phyloP scores from a whole-genome alignment of 2,113 vertebrate species.

The Nycticebus coucang region DNA sequence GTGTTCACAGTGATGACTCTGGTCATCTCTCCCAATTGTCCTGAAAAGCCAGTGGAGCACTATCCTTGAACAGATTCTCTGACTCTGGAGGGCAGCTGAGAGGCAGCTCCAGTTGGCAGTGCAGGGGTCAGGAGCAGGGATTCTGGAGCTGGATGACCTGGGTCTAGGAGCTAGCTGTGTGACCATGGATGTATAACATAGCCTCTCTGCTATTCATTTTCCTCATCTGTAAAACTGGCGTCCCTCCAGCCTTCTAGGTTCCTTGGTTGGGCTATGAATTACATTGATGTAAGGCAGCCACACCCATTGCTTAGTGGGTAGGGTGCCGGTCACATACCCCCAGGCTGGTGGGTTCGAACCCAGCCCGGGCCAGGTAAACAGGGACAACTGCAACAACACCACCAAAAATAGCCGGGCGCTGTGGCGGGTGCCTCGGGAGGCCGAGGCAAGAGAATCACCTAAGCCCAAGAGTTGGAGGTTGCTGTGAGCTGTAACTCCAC shows the following conservation, averaged over 20 bases:
- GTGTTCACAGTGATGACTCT: not conserved
- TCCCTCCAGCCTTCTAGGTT: not conserved
- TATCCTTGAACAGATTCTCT: not conserved
- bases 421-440: too few species aligned
- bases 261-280: not conserved
- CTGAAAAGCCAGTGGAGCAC: not conserved
- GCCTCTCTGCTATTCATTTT: not conserved
- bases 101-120: not conserved
- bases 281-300: not conserved
- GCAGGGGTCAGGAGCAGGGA: not conserved
- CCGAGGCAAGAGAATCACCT: too few species aligned
- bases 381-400: too few species aligned
- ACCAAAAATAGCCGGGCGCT: too few species aligned
- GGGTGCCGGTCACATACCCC: too few species aligned
- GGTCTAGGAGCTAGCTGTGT: not conserved
- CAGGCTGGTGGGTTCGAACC: too few species aligned
- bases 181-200: accelerated
- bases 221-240: not conserved
- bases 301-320: too few species aligned
- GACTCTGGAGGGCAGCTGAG: not conserved
- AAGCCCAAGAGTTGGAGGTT: too few species aligned
- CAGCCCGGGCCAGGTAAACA: too few species aligned
- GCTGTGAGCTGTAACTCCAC: too few species aligned
- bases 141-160: not conserved
- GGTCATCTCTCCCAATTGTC: not conserved